Base-by-base conservation (phyloP, 1,140 invertebrate species). In the Neoseiulus cucumeris region DNA sequence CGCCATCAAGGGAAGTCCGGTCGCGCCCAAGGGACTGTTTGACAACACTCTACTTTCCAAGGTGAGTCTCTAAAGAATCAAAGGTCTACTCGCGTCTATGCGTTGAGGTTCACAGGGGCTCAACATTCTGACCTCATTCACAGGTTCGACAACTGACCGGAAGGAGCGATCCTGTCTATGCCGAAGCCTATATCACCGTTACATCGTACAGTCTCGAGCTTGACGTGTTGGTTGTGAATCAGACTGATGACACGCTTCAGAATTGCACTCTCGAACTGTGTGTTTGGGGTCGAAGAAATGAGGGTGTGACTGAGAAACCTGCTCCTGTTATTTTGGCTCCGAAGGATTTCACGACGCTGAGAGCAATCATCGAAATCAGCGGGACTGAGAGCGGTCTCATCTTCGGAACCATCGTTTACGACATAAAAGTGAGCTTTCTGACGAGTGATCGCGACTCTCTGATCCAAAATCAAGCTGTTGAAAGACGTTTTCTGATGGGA, bases 361-460 rank as follows among this genome's bases (percentile, higher is more conserved):
- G 97, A 75, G 94, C 93, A 0, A 94, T 91, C 75, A 90, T 93
- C 9, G 93, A 94, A 78, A 82, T 84, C 4, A 89, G 94, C 0
- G 98, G 92, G 0, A 98, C 94, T 7, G 95, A 98, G 77, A 99
- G 98, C 78, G 95, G 93, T 64, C 92, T 98, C 68, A 98, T 99
- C 68, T 99, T 98, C 81, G 95, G 96, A 67, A 99, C 98, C 75
- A 98, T 98, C 72, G 25, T 33, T 12, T 59, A 59, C 51, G 51
- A 59, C 33, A 25, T 59, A 17, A 59, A 59, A 33, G 51, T 59
- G 18, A 22, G 45, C 14, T 28, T 47, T 47, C 28, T 6, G 33
- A 25, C 25, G 14, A 29, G 14, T 4, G 5, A 18, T 47, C 45
- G 7, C 45, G 6, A 47, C 28, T 14, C n/a, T n/a, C n/a, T n/a